phyloP scores from a whole-genome alignment of 2,113 vertebrate genomes.

The Phyllostomus discolor region DNA sequence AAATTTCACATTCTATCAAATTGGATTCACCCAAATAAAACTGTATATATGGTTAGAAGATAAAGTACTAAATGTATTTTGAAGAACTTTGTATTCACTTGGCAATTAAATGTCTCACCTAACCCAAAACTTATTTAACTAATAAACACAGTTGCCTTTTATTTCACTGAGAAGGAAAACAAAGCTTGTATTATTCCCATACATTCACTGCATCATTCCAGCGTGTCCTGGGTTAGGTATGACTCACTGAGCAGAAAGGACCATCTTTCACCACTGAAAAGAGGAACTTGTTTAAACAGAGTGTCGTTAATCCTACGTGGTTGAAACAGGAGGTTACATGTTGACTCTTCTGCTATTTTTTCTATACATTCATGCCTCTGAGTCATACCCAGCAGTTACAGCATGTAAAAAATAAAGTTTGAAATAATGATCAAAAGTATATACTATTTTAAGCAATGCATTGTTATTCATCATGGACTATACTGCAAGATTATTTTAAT shows the following conservation, averaged over 20 bases:
- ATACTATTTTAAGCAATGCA: not conserved
- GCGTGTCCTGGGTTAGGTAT: not conserved
- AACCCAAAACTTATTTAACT: not conserved
- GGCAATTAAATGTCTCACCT: not conserved
- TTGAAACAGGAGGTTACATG: slow-evolving; percentile 47
- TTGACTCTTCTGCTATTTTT: slow-evolving; percentile 26
- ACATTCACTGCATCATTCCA: not conserved
- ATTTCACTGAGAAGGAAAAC: not conserved
- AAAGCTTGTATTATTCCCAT: not conserved
- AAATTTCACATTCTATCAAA: not conserved
- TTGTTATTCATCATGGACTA: not conserved
- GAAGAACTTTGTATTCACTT: not conserved
- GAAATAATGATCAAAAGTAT: not conserved
- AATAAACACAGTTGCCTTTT: not conserved
- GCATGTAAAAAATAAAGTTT: not conserved
- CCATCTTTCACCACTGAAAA: slow-evolving; percentile 59
- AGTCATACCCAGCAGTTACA: slow-evolving; percentile 9
- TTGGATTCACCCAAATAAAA: not conserved
- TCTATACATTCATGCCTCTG: slow-evolving; percentile 15
- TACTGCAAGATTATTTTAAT: not conserved
- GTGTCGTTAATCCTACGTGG: slow-evolving; percentile 50
- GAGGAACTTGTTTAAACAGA: slow-evolving; percentile 46
- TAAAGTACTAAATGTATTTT: not conserved
- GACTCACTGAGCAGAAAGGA: slow-evolving; percentile 61
- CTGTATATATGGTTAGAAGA: not conserved